Evolutionary conservation across 2,113 vertebrate genomes (phyloP).

Genomic region (Atlantisia rogersi): DNA sequence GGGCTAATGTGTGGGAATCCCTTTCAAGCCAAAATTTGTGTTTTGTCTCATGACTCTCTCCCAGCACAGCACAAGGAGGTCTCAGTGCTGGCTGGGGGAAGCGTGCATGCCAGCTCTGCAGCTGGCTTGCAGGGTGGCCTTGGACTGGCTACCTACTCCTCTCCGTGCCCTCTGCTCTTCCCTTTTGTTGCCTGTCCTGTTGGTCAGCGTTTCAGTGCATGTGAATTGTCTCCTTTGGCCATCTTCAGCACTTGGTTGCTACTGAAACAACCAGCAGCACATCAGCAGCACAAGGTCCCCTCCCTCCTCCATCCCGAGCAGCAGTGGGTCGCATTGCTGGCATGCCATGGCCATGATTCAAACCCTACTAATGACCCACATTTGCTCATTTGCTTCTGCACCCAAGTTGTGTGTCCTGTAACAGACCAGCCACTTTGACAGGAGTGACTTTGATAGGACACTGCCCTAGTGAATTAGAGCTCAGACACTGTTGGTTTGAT

Average conservation of each 20-base stretch:
- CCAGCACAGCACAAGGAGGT: accelerated
- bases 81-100: accelerated
- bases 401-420: not conserved
- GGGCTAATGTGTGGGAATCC: not conserved
- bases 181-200: not conserved
- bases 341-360: constrained; percentile 50
- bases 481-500: not conserved
- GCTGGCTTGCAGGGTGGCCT: not conserved
- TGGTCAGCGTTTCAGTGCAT: not conserved
- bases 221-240: not conserved
- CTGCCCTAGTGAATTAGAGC: not conserved
- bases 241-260: not conserved
- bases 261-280: not conserved
- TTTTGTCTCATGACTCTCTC: not conserved
- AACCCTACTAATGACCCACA: constrained; percentile 29
- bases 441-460: not conserved
- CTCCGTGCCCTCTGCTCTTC: not conserved
- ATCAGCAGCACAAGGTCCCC: not conserved
- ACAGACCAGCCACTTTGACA: not conserved
- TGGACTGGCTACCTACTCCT: not conserved
- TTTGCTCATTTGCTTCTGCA: constrained; percentile 44
- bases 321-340: constrained; percentile 7
- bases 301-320: not conserved
- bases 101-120: not conserved
- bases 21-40: not conserved